Percentiles rank a stretch among this genome's conserved stretches.
These are phyloP conservation scores for Tilapia sparmanii DNA, from an alignment of 2,113 vertebrate species.

Conservation along the genomic window DNA sequence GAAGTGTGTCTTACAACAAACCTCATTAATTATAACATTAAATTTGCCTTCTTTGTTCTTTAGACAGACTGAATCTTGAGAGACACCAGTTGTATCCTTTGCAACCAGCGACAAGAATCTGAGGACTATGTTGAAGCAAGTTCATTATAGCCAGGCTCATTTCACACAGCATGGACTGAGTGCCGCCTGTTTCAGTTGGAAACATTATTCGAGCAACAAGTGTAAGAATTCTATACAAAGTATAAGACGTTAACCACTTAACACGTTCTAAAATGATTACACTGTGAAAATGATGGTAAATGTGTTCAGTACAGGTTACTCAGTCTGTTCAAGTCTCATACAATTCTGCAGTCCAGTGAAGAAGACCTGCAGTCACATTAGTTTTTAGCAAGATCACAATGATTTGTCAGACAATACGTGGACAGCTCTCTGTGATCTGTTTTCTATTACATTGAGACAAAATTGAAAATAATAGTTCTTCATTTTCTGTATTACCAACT, in stretches of 20 bases:
- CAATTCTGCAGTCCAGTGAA: neutral
- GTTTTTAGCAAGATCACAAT: neutral
- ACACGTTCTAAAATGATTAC: neutral
- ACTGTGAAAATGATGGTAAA: neutral
- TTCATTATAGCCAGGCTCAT: neutral
- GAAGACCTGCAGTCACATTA: neutral
- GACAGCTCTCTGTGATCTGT: neutral
- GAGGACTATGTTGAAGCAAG: neutral
- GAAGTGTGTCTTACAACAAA: neutral
- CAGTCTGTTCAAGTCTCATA: fast-evolving
- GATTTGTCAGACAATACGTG: neutral
- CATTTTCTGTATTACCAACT: neutral
- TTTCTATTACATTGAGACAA: neutral
- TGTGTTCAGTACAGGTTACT: neutral
- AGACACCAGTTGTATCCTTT: neutral
- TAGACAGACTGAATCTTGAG: neutral
- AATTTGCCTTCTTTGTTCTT: neutral
- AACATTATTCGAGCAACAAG: neutral
- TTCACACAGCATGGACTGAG: neutral
- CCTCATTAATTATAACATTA: neutral
- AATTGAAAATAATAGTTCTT: neutral
- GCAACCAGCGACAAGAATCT: neutral
- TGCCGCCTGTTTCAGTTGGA: neutral
- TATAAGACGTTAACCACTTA: neutral
- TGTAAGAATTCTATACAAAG: no score